A percentile compares a stretch with the other conserved stretches of the same genome.
phyloP scores from a whole-genome alignment of 1,140 invertebrate species.

The Periplaneta americana region DNA sequence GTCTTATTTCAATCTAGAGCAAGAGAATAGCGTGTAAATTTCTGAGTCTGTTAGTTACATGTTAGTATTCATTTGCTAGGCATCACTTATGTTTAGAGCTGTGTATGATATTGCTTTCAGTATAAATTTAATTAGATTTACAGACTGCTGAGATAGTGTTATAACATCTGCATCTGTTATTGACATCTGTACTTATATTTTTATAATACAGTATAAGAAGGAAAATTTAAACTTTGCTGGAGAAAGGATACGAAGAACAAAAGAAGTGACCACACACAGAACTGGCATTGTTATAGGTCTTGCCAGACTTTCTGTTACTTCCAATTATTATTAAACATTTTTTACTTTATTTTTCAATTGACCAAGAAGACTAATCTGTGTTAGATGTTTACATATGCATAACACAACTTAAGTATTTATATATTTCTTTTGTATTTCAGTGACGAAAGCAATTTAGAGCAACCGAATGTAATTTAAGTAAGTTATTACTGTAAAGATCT shows the following conservation, averaged over 20 bases:
- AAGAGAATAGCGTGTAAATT: not conserved
- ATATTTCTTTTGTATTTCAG: not conserved
- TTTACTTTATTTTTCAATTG: not conserved
- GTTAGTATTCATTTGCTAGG: not conserved
- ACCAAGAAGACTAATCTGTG: not conserved
- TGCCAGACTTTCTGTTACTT: not conserved
- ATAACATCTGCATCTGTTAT: not conserved
- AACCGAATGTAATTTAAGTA: not conserved
- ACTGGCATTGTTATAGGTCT: not conserved
- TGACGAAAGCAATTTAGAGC: not conserved
- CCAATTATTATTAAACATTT: not conserved
- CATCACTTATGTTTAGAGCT: not conserved
- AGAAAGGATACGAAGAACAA: not conserved
- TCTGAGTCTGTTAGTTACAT: too few species aligned
- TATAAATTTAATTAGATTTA: not conserved
- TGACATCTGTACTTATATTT: not conserved
- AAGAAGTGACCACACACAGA: not conserved
- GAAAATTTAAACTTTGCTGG: not conserved
- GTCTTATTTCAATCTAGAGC: not conserved
- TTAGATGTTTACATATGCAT: not conserved
- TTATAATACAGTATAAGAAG: not conserved
- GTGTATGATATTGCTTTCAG: not conserved
- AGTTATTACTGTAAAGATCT: not conserved
- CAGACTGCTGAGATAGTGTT: not conserved
- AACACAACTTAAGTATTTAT: not conserved